Base-by-base conservation (phyloP, 2,888 invertebrate species). In the Ceraclea dissimilis region DNA sequence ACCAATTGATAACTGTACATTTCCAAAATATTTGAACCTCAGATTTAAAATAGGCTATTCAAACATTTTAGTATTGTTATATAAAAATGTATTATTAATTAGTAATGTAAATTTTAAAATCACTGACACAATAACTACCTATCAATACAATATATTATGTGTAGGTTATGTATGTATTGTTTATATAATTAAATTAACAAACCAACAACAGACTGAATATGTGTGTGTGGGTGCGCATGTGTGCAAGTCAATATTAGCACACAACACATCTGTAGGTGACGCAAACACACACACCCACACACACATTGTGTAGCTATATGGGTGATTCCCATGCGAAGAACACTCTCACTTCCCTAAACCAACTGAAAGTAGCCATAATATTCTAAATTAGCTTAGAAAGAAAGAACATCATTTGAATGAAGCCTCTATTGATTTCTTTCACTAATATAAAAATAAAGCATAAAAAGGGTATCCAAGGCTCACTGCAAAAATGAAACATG, bases 91-190 rank as follows among this genome's bases (percentile, higher is more conserved):
- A 31, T 50, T 22, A 49, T 55, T 49, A 54, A 43, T 58, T 72
- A n/a, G n/a, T n/a, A 73, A 72, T 74, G 67, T 67, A 70, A 69
- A 73, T 70, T 71, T 71, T 71, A 73, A 74, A 75, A 71, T 75
- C 76, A 76, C 75, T 75, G 71, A 70, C 76, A 75, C 75, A 69
- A 75, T 76, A 77, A 76, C 76, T 74, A n/a, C n/a, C n/a, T n/a
- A 74, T 75, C 75, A 49, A 56, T 53, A 60, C 52, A n/a, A 56
- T 54, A 56, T 57, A 60, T n/a, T n/a, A 54, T 54, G 22, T 53
- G 46, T 59, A 57, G n/a, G n/a, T n/a, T 53, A 51, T 51, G 43
- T 43, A 52, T 46, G 26, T 52, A 46, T 52, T 61, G 49, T 49
- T 58, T 59, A 59, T n/a, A n/a, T 59, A 57, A 58, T 53, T 58